These are phyloP conservation scores for Cichladusa arquata DNA, from an alignment of 2,113 vertebrate genomes.

Conservation along the genomic window DNA sequence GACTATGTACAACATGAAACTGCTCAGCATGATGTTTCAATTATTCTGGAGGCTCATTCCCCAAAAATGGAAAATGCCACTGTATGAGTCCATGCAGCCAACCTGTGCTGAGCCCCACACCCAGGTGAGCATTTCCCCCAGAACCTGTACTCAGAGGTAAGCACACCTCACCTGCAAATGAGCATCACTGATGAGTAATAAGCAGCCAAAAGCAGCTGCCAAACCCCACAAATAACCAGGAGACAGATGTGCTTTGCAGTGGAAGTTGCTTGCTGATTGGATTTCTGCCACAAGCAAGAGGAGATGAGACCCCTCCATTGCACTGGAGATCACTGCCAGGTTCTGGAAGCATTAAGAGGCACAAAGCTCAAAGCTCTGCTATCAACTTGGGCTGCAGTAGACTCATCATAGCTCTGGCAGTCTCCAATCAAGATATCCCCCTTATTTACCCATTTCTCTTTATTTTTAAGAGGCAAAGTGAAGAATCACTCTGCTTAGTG, in stretches of 20 bases:
- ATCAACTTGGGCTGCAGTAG: background rate
- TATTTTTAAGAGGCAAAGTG: background rate
- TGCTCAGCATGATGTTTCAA: background rate
- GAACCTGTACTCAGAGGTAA: background rate
- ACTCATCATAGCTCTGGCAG: background rate
- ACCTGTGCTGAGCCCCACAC: background rate
- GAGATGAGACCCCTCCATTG: background rate
- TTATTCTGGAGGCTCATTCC: background rate
- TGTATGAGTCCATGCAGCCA: background rate
- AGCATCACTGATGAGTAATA: rapidly evolving
- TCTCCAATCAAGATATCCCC: background rate
- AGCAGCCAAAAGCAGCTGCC: background rate
- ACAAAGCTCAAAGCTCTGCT: background rate
- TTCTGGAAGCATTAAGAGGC: background rate
- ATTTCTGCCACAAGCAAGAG: background rate
- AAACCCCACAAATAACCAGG: background rate
- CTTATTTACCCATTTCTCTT: background rate
- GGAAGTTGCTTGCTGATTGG: background rate
- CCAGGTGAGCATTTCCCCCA: background rate
- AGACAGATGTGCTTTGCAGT: background rate
- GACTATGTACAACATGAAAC: background rate
- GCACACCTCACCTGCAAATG: background rate
- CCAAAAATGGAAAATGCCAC: background rate
- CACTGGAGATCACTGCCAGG: rapidly evolving
- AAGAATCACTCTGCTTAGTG: background rate